Conservation (phyloP, 2,113 vertebrate genomes). For the Onychostoma macrolepis region DNA sequence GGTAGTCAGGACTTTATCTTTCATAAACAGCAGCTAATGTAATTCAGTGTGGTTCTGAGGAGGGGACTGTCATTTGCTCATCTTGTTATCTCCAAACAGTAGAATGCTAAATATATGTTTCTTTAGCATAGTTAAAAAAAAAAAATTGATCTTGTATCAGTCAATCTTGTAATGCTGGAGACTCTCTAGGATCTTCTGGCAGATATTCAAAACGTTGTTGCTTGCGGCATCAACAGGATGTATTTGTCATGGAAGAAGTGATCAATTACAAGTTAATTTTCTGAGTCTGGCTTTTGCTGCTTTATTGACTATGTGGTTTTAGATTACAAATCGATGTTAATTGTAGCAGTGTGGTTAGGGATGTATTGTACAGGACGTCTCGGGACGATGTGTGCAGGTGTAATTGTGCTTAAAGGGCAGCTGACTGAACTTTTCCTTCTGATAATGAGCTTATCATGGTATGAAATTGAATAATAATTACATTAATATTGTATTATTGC, state of each 20-base stretch:
- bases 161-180: not conserved
- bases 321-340: conserved; percentile 50
- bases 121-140: not conserved
- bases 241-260: conserved; percentile 24
- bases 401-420: not conserved
- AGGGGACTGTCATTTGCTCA: not conserved
- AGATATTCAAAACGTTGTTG: not conserved
- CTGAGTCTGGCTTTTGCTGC: conserved; percentile 15
- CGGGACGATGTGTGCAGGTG: not conserved
- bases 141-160: not conserved
- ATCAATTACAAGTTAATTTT: conserved; percentile 38
- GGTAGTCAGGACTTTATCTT: conserved; percentile 1
- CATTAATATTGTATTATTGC: not conserved
- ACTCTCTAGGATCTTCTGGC: not conserved
- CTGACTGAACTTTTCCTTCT: not conserved
- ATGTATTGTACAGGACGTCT: not conserved
- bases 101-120: not conserved
- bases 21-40: conserved; percentile 4
- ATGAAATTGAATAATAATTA: not conserved
- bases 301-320: conserved; percentile 38
- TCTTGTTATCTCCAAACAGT: not conserved
- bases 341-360: conserved; percentile 22
- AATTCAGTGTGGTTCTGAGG: not conserved
- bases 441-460: not conserved
- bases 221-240: not conserved